phyloP scores from a whole-genome alignment of 2,113 vertebrate species.

The Furnarius figulus region DNA sequence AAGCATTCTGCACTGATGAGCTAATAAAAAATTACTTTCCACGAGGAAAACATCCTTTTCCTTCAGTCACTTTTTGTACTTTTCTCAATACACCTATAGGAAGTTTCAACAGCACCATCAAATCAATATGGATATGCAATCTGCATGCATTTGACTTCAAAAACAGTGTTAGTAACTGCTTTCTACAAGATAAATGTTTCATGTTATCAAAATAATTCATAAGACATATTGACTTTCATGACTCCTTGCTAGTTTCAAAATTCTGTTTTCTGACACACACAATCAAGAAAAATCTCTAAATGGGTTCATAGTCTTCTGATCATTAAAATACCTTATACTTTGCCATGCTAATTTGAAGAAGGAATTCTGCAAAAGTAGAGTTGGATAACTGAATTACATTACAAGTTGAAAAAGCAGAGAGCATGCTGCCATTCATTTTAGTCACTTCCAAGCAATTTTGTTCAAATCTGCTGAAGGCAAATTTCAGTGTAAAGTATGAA shows the following conservation, averaged over 20 bases:
- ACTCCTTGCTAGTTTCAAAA: constrained; percentile 1
- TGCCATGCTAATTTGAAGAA: not conserved
- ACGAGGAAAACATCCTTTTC: not conserved
- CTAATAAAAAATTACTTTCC: not conserved
- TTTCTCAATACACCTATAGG: not conserved
- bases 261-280: not conserved
- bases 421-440: constrained; percentile 32
- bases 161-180: not conserved
- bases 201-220: not conserved
- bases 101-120: not conserved
- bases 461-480: constrained; percentile 35
- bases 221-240: not conserved
- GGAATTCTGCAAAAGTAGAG: not conserved
- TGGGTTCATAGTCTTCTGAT: not conserved
- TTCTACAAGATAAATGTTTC: constrained; percentile 1
- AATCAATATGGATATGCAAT: not conserved
- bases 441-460: not conserved
- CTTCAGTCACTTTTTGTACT: not conserved
- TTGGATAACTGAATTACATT: not conserved
- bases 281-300: constrained; percentile 6
- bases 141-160: not conserved
- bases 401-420: constrained; percentile 10
- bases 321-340: not conserved
- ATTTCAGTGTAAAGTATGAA: constrained; percentile 15
- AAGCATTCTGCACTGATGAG: not conserved